Evolutionary conservation across 2,888 invertebrate species (phyloP).

Genomic region (Carpatolechia fugitivella): DNA sequence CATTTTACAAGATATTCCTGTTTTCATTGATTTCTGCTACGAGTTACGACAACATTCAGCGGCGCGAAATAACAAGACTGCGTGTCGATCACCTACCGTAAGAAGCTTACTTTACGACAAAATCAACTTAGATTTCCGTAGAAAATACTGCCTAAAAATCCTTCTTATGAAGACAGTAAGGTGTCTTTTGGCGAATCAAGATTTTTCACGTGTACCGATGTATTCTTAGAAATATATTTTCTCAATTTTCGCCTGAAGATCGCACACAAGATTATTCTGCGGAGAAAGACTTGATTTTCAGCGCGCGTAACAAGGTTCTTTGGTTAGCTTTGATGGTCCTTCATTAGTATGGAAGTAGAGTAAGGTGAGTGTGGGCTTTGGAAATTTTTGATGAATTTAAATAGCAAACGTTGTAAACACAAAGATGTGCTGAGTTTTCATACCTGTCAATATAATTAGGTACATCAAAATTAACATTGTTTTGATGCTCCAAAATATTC

Average conservation of each 20-base stretch:
- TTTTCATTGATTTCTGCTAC: slow-evolving; percentile 2
- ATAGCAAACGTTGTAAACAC: neutral
- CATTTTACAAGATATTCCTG: neutral
- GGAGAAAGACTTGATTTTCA: slow-evolving; percentile 9
- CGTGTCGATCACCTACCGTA: slow-evolving; percentile 27
- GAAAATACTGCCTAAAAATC: neutral
- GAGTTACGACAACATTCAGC: slow-evolving; percentile 9
- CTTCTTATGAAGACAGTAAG: neutral
- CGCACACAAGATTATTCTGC: slow-evolving; percentile 6
- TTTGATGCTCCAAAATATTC: too few relatives aligned
- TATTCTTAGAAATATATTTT: slow-evolving; percentile 1
- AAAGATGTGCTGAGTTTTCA: too few relatives aligned
- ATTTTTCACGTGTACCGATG: neutral
- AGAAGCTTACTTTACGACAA: slow-evolving; percentile 31
- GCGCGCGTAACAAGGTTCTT: slow-evolving; percentile 5
- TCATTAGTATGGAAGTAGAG: slow-evolving; percentile 6
- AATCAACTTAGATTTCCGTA: too few relatives aligned
- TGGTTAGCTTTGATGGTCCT: slow-evolving; percentile 1
- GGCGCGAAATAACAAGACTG: slow-evolving; percentile 24
- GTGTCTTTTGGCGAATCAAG: neutral
- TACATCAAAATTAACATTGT: too few relatives aligned
- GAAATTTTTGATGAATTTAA: neutral
- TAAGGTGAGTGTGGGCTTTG: neutral
- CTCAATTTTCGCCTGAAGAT: slow-evolving; percentile 5
- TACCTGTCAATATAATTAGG: too few relatives aligned